Percentiles rank a stretch among this genome's conserved stretches.
phyloP scores from a whole-genome alignment of 2,888 invertebrate genomes.

The Stegophylla sp. region DNA sequence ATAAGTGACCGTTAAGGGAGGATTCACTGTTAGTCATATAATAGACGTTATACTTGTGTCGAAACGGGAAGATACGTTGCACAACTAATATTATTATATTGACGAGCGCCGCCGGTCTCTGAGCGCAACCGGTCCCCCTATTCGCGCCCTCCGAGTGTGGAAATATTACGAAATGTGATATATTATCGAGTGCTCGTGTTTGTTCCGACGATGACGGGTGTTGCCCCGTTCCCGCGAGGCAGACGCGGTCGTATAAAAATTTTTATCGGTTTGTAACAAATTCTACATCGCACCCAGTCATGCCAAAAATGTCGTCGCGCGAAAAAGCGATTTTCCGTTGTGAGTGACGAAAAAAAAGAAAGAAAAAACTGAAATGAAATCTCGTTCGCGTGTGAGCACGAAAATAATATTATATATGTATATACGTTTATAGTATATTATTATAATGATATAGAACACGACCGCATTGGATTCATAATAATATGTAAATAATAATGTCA shows the following conservation, averaged over 20 bases:
- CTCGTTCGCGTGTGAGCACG: not conserved
- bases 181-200: not conserved
- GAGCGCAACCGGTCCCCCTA: not conserved
- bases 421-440: not conserved
- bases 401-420: too few species aligned
- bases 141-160: not conserved
- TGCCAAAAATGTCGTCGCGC: not conserved
- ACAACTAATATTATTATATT: too few species aligned
- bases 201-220: not conserved
- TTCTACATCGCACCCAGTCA: not conserved
- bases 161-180: constrained; percentile 34
- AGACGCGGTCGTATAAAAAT: not conserved
- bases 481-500: not conserved
- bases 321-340: not conserved
- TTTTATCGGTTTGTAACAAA: constrained; percentile 18
- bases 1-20: too few species aligned
- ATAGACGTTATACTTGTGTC: too few species aligned
- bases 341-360: not conserved
- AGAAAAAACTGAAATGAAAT: not conserved
- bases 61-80: not conserved
- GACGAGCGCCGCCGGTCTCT: too few species aligned
- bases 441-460: not conserved
- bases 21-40: too few species aligned
- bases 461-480: not conserved
- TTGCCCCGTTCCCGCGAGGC: not conserved